Base-by-base conservation (phyloP, 2,113 vertebrate species). In the Nasalis larvatus region DNA sequence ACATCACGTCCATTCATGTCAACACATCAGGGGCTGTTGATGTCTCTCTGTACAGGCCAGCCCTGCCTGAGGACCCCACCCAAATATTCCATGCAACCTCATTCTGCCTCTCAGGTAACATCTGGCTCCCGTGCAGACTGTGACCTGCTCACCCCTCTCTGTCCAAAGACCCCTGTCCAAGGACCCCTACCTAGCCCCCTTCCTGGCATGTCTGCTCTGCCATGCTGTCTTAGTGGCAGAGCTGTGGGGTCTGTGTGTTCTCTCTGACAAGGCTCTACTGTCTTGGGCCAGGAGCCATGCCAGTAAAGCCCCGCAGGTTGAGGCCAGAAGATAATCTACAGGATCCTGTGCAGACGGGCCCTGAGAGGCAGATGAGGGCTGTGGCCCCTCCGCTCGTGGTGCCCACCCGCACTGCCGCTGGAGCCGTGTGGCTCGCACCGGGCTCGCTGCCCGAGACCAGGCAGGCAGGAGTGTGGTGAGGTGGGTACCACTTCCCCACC, bases 11-110 rank as follows among this genome's bases (percentile, higher is more conserved):
- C n/a, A 1, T 63, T 73, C 78, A 18, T 20, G 58, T 3, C 4
- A 58, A 47, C 40, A 27, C 82, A 1, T 3, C 54, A 42, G 42
- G 32, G 74, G n/a, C 45, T 23, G 17, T 27, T 3, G n/a, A 4
- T 21, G 3, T 0, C 16, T 49, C 58, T 35, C 49, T 12, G 8
- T 7, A 35, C 40, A 2, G 40, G 73, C n/a, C 17, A 0, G 13
- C 2, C 71, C n/a, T 42, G 66, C 37, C 47, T 14, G 25, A 40
- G 27, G n/a, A 4, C 47, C 63, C 90, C 27, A 30, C 80, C 54
- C 45, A 37, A 23, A 23, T 35, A 25, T 0, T 45, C 80, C 18
- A 4, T 1, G 17, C 11, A 30, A 3, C 30, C 16, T 35, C 40
- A 3, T 18, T 30, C 63, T 92, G 81, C 74, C n/a, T 66, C 87